Percentiles rank a stretch among this genome's conserved stretches.
Conservation (phyloP, 2,888 invertebrate genomes). For the Andricus quercusramuli region DNA sequence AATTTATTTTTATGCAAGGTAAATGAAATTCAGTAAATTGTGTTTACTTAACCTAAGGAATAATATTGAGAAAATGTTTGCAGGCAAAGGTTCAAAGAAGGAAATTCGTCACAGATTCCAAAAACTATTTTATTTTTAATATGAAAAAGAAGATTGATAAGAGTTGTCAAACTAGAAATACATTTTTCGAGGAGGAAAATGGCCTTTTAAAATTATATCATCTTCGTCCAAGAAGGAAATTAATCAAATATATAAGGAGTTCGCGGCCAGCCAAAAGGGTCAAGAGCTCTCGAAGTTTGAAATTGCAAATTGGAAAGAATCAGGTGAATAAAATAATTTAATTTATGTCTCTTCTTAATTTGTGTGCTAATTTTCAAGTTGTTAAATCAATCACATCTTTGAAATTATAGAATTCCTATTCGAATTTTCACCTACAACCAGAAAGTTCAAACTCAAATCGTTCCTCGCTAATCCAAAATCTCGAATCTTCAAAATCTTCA, state of each 20-base stretch:
- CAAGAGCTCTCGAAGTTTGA: background rate
- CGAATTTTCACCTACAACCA: background rate
- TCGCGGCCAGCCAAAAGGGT: background rate
- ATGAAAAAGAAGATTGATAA: background rate
- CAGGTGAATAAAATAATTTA: background rate
- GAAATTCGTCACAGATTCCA: no score
- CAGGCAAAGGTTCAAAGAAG: no score
- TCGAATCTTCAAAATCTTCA: background rate
- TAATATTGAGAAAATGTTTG: no score
- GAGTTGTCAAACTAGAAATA: background rate
- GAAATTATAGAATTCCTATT: background rate
- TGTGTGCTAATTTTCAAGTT: background rate
- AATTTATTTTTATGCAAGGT: no score
- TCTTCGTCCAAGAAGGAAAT: background rate
- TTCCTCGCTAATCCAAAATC: background rate
- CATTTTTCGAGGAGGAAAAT: background rate
- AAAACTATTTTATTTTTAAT: no score
- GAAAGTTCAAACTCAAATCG: background rate
- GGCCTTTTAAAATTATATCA: background rate
- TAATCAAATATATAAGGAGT: background rate
- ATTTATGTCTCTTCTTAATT: background rate
- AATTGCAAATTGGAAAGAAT: background rate
- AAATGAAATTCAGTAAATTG: no score
- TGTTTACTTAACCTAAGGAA: no score
- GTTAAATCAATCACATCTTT: background rate